Percentiles rank a stretch among this genome's conserved stretches.
Evolutionary conservation across 2,888 invertebrate species (phyloP).

Genomic region (Tipula lateralis): DNA sequence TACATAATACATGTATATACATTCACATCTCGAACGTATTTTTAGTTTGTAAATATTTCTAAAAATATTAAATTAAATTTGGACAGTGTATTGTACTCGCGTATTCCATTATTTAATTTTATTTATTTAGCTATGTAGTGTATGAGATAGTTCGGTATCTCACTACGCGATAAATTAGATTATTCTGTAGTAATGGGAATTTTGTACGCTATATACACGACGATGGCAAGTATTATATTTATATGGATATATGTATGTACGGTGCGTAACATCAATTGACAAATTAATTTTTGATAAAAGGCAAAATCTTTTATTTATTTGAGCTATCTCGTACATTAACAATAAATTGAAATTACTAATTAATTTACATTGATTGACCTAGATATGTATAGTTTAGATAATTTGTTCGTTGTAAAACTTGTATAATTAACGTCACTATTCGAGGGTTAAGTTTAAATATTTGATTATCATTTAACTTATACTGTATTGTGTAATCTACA

Average conservation of each 20-base stretch:
- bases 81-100: not conserved
- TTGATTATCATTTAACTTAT: not conserved
- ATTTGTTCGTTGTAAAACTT: not conserved
- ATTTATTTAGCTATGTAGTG: not conserved
- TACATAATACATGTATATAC: not conserved
- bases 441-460: conserved; percentile 19
- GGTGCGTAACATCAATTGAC: no score
- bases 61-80: conserved; percentile 11
- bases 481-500: not conserved
- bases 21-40: not conserved
- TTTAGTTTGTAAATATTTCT: not conserved
- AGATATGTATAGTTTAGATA: not conserved
- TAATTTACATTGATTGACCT: not conserved
- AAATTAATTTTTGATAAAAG: no score
- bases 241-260: no score
- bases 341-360: not conserved
- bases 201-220: not conserved
- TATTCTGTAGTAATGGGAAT: not conserved
- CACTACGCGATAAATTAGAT: not conserved
- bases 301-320: no score
- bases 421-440: not conserved
- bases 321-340: no score
- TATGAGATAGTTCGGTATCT: not conserved
- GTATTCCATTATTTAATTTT: not conserved
- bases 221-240: not conserved